A percentile compares a stretch with the other conserved stretches of the same genome.
Evolutionary conservation across 2,797 vertebrate species (phyloP).

Genomic region (Hypotaenidia philippensis): DNA sequence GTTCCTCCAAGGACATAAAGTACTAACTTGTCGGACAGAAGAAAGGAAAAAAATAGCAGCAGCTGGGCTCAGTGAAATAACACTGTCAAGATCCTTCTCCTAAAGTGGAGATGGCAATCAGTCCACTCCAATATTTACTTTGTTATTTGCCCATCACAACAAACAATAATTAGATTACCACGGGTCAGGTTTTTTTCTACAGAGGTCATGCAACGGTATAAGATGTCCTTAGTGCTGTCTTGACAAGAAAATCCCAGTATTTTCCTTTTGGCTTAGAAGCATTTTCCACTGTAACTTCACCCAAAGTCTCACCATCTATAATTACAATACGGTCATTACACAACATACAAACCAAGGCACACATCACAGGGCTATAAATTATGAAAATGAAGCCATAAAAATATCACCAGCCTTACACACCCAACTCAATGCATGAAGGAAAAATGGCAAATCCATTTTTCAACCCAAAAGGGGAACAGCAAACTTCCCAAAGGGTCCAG

Average conservation of each 20-base stretch:
- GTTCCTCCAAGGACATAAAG: background rate
- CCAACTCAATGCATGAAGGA: background rate
- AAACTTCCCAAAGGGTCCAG: background rate
- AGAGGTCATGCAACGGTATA: constrained; percentile 2
- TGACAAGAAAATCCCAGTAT: background rate
- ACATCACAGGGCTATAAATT: background rate
- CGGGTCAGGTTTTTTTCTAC: constrained; percentile 32
- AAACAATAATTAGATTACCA: constrained; percentile 71
- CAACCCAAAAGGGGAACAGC: background rate
- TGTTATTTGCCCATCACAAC: constrained; percentile 60
- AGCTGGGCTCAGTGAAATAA: constrained; percentile 36
- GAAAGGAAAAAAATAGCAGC: background rate
- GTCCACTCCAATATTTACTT: constrained; percentile 62
- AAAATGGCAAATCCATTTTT: background rate
- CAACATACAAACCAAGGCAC: background rate
- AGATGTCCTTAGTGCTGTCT: background rate
- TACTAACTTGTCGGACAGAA: background rate
- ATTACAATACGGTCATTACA: background rate
- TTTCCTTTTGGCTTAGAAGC: constrained; percentile 32
- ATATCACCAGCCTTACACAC: background rate
- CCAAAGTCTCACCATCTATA: background rate
- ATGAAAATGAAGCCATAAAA: background rate
- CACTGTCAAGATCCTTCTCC: constrained; percentile 46
- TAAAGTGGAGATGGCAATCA: constrained; percentile 65
- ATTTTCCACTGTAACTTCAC: constrained; percentile 10